phyloP scores from a whole-genome alignment of 2,797 vertebrate species.

The Coranthus polyacanthus region DNA sequence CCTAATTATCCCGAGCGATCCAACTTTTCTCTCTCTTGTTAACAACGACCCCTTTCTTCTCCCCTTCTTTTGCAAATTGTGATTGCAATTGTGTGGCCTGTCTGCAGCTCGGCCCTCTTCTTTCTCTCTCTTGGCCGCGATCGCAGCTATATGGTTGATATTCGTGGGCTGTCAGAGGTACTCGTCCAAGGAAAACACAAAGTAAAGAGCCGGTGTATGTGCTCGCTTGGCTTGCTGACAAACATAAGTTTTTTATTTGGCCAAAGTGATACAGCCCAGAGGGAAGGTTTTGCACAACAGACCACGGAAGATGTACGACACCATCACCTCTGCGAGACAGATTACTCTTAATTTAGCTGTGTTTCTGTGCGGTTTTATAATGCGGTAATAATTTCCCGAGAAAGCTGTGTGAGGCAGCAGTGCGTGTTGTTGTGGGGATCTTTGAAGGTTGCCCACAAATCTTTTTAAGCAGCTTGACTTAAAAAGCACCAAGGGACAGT shows the following conservation, averaged over 20 bases:
- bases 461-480: conserved; percentile 65
- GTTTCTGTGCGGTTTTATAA: conserved; percentile 43
- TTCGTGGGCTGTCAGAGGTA: conserved; percentile 25
- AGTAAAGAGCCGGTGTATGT: conserved; percentile 40
- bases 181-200: conserved; percentile 67
- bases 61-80: conserved; percentile 59
- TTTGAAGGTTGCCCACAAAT: conserved; percentile 60
- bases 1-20: conserved; percentile 66
- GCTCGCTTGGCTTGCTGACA: conserved; percentile 68
- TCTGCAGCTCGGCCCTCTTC: conserved; percentile 52
- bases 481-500: conserved; percentile 56
- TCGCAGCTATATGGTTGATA: conserved; percentile 57
- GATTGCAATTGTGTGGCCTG: conserved; percentile 68
- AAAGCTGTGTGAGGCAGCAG: conserved; percentile 21
- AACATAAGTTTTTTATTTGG: conserved; percentile 71
- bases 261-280: conserved; percentile 67
- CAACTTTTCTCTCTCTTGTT: conserved; percentile 68
- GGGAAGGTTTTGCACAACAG: conserved; percentile 68
- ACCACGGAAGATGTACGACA: conserved; percentile 65
- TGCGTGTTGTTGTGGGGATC: conserved; percentile 39
- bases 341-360: conserved; percentile 50
- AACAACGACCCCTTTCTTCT: conserved; percentile 74
- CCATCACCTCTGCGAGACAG: conserved; percentile 66
- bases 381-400: conserved; percentile 56
- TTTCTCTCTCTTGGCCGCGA: conserved; percentile 51